Evolutionary conservation across 2,113 vertebrate genomes (phyloP).

Genomic region (Myocastor coypus): DNA sequence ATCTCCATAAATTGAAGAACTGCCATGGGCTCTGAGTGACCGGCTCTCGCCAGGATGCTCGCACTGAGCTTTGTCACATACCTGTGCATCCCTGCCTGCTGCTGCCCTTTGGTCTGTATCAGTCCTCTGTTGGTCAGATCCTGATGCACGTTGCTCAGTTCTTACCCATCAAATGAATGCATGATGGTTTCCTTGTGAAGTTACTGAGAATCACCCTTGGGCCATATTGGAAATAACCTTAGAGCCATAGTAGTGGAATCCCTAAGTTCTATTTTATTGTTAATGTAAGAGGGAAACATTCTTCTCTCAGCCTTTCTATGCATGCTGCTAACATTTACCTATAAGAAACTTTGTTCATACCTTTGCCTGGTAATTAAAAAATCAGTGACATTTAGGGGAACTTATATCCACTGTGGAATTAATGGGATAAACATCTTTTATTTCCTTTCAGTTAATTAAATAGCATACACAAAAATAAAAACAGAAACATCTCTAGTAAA

Average conservation of each 20-base stretch:
- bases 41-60: not conserved
- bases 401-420: constrained; percentile 73
- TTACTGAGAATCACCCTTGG: constrained; percentile 23
- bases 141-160: not conserved
- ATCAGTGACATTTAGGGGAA: constrained; percentile 73
- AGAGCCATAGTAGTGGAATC: constrained; percentile 34
- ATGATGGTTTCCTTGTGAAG: not conserved
- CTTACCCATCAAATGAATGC: constrained; percentile 5
- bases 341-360: constrained; percentile 57
- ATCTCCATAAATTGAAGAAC: not conserved
- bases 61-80: rapidly evolving
- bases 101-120: too few relatives aligned
- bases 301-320: constrained; percentile 52
- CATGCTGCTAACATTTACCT: constrained; percentile 44
- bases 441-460: constrained; percentile 66
- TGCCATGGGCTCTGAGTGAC: not conserved
- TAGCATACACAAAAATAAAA: constrained; percentile 57
- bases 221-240: constrained; percentile 33
- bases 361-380: constrained; percentile 83
- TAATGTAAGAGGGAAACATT: constrained; percentile 49
- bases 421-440: constrained; percentile 67
- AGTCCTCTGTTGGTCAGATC: not conserved
- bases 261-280: constrained; percentile 39
- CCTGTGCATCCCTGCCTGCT: not conserved
- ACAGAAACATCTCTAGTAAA: constrained; percentile 52